Evolutionary conservation across 2,797 vertebrate species (phyloP).

Genomic region (Adelosebastes latens): DNA sequence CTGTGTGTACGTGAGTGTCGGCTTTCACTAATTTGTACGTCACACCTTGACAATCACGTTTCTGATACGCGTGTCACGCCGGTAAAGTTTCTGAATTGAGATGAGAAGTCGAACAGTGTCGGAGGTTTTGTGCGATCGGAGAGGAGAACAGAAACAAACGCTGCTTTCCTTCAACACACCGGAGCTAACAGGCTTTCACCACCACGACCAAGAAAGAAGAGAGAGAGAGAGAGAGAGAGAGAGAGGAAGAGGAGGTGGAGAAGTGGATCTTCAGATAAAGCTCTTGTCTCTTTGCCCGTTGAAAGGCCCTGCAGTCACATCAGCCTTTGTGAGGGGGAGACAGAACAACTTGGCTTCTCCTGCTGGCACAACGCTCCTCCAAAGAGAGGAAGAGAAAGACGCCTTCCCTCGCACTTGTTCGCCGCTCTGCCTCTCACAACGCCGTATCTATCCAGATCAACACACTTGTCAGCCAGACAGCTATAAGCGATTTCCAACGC

Average conservation of each 20-base stretch:
- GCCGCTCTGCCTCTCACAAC: constrained; percentile 72
- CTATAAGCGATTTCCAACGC: constrained; percentile 73
- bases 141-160: constrained; percentile 35
- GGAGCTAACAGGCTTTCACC: constrained; percentile 77
- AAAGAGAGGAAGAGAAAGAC: constrained; percentile 65
- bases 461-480: constrained; percentile 80
- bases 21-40: constrained; percentile 11
- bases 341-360: constrained; percentile 74
- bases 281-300: constrained; percentile 73
- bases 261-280: constrained; percentile 82
- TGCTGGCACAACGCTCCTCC: constrained; percentile 64
- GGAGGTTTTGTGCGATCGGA: constrained; percentile 51
- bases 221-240: neutral
- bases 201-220: constrained; percentile 47
- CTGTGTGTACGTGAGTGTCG: neutral
- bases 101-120: constrained; percentile 49
- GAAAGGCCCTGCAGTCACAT: constrained; percentile 78
- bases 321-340: constrained; percentile 74
- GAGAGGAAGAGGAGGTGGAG: constrained; percentile 63
- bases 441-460: constrained; percentile 77
- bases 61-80: constrained; percentile 12
- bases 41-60: constrained; percentile 1
- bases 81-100: constrained; percentile 50
- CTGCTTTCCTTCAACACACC: constrained; percentile 56
- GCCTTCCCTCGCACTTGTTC: constrained; percentile 76